Evolutionary conservation across 2,888 invertebrate species (phyloP), one percentile per base, ranked within the genome.

Genomic region (Noctuana brunneofusca): DNA sequence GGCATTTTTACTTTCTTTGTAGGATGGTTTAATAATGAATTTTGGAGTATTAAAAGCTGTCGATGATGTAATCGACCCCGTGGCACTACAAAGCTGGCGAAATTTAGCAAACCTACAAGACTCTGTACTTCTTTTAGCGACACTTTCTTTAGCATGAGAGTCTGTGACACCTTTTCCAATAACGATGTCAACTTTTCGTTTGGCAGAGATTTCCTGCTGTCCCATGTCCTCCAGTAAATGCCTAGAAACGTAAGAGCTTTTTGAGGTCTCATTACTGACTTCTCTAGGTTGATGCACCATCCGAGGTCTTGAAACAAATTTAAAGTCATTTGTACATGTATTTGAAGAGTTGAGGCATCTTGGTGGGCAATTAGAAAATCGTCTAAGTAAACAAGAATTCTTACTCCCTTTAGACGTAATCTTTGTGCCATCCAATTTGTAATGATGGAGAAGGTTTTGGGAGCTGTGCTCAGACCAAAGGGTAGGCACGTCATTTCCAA

Each of bases 371-470:
- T 27, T 5, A 69, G 14, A 18, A 67, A 69, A 56, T 73, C 69
- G 69, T 71, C 68, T 14, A 69, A 48, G 16, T 68, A 71, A 0
- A 70, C 67, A 0, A 72, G 8, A 2, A 71, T 53, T 6, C 70
- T 50, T 12, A 16, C 8, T 14, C 46, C 70, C 68, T 54, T 56
- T 54, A 8, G 38, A 35, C 71, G 46, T 1, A 74, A 58, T 2
- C 49, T 56, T 38, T 68, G 67, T 0, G 66, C 69, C n/a, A 71
- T 32, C 74, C 71, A 73, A 38, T 70, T 71, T 5, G 69, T 68
- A 2, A 73, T 14, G 0, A 49, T 32, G 0, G 70, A 65, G 41
- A 73, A 71, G 11, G 58, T 24, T 54, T 64, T 66, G 5, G 69
- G 67, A 2, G 67, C 67, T 16, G 68, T 64, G 16, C 59, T 63